Base-by-base conservation (phyloP, 2,113 vertebrate species). In the Anoplopoma fimbria region DNA sequence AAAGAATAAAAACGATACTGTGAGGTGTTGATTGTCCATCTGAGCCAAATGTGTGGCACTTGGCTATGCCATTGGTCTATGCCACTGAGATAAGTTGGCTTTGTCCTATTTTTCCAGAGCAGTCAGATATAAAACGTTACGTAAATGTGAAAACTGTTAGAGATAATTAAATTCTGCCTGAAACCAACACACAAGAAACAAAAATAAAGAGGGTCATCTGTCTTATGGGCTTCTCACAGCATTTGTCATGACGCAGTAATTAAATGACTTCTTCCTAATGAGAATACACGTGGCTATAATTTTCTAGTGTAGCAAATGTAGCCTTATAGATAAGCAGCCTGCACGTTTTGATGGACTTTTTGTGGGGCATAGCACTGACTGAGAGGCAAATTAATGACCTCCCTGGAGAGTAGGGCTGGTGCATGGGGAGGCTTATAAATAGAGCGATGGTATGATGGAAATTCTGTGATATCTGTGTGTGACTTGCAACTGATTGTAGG, bases 351-450 rank as follows among this genome's bases (percentile, higher is more conserved):
- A 92, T 89, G 82, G 86, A 85, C 78, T 92, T 91, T 91, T 92
- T 91, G 87, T 92, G 89, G 87, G 84, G 81, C 91, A 90, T 68
- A 82, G 77, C 70, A 90, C 90, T 92, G 92, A 90, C 90, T 82
- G 86, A 87, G 86, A 90, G 82, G 85, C 85, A 89, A 93, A 94
- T 93, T 90, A 94, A 94, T 94, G 88, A 92, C 90, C 87, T 89
- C 91, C 90, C 93, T 65, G 58, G 89, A 86, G 93, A 86, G 72
- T 25, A 63, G 62, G 21, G 60, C 71, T 71, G 82, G 87, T 85
- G 86, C 83, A 81, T 72, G 40, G 89, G 92, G 90, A 93, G 79
- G 58, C 79, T 87, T 91, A 93, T 86, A 92, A 94, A 93, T 91
- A 93, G 92, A 88, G 81, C 81, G 31, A 34, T 85, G 92, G 69